These are phyloP conservation scores for Hippopotamus amphibius DNA, from an alignment of 2,113 vertebrate genomes.

Conservation along the genomic window DNA sequence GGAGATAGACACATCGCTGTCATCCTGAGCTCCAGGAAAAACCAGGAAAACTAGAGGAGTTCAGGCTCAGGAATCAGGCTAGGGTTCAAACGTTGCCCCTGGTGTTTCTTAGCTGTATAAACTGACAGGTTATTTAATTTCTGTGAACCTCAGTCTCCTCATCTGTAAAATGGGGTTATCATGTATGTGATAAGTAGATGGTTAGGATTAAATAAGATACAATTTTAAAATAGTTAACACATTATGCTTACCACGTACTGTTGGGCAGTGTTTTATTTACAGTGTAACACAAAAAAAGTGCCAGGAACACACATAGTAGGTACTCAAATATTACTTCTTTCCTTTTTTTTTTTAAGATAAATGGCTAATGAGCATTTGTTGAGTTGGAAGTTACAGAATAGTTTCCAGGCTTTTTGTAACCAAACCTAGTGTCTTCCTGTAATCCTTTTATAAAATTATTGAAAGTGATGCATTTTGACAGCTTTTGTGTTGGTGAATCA, in stretches of 20 bases:
- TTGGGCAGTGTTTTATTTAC: neutral
- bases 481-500: neutral
- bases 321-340: neutral
- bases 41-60: neutral
- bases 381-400: neutral
- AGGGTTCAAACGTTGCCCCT: neutral
- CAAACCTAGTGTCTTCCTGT: neutral
- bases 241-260: neutral
- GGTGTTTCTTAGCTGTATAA: neutral
- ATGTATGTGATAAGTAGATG: neutral
- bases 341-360: neutral
- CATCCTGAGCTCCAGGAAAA: neutral
- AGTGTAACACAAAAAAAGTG: neutral
- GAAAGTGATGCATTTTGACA: neutral
- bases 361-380: neutral
- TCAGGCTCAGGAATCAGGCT: neutral
- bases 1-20: neutral
- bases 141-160: neutral
- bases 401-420: constrained; percentile 12
- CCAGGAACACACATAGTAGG: neutral
- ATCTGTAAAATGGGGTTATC: neutral
- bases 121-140: neutral
- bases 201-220: neutral
- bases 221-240: neutral
- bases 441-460: neutral